These are phyloP conservation scores for Hassar affinis DNA, from an alignment of 2,113 vertebrate genomes.

Conservation along the genomic window DNA sequence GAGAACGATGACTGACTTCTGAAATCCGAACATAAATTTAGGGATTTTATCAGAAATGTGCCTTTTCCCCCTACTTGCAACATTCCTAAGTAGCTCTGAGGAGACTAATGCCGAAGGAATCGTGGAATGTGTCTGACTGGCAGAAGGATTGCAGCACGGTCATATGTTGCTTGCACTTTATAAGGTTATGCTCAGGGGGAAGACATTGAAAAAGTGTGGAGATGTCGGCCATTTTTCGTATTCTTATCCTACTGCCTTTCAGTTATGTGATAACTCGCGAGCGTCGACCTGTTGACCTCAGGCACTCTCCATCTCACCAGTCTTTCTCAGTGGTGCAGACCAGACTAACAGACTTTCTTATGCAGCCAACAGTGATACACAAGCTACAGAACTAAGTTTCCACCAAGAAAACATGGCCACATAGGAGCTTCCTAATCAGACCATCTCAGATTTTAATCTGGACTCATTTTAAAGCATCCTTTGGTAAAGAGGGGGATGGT, in stretches of 20 bases:
- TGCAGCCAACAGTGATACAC: background rate
- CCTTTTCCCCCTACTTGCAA: constrained; percentile 36
- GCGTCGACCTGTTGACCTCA: background rate
- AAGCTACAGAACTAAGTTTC: background rate
- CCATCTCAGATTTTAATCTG: background rate
- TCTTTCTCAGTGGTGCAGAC: background rate
- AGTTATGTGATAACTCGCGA: background rate
- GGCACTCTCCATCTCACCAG: background rate
- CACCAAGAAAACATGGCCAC: background rate
- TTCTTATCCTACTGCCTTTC: background rate
- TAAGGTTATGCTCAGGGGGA: constrained; percentile 19
- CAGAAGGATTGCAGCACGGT: constrained; percentile 7
- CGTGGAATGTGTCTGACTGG: constrained; percentile 44
- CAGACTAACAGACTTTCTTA: background rate
- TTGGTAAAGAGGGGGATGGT: background rate
- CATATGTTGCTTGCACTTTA: constrained; percentile 25
- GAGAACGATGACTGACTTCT: constrained; percentile 56
- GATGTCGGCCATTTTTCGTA: background rate
- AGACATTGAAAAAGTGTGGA: background rate
- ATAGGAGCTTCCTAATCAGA: background rate
- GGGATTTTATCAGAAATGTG: constrained; percentile 70
- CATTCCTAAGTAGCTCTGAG: constrained; percentile 61
- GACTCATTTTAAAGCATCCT: background rate
- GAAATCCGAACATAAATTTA: constrained; percentile 69
- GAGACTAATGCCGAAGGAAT: constrained; percentile 33